A percentile compares a stretch with the other conserved stretches of the same genome.
Evolutionary conservation across 37 sponge, comb jelly and placozoan species (phyloP).

Genomic region (Cladorhizidae sp.): DNA sequence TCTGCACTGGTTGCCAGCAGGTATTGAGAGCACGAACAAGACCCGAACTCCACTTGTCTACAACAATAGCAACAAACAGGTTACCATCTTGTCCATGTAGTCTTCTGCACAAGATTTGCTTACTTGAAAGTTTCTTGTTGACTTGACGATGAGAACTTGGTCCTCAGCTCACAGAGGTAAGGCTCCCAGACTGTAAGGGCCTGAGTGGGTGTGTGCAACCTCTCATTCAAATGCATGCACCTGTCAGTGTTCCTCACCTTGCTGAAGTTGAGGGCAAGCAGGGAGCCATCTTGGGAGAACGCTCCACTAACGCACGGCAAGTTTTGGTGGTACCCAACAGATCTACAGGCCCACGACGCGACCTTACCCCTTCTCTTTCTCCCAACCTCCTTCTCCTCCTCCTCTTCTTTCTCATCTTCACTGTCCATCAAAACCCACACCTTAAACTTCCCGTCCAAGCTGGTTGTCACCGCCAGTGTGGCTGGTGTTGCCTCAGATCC

Average conservation of each 20-base stretch:
- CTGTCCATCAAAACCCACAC: constrained; percentile 52
- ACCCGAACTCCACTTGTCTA: constrained; percentile 46
- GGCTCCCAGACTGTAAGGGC: constrained; percentile 77
- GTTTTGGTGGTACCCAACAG: constrained; percentile 68
- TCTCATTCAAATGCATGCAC: too few relatives aligned
- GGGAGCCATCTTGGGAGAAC: constrained; percentile 81
- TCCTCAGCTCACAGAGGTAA: constrained; percentile 34
- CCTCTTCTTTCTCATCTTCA: constrained; percentile 7
- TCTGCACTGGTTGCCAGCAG: constrained; percentile 38
- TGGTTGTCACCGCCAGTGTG: constrained; percentile 49
- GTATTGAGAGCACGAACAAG: constrained; percentile 52
- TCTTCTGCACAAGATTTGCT: not conserved
- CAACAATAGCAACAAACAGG: constrained; percentile 6
- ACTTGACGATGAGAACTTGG: constrained; percentile 20
- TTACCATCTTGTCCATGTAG: not conserved
- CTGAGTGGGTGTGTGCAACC: constrained; percentile 9
- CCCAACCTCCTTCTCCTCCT: not conserved
- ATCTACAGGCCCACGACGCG: constrained; percentile 64
- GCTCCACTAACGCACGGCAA: constrained; percentile 42
- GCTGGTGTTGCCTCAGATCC: not conserved
- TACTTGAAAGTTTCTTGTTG: constrained; percentile 55
- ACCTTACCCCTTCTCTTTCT: not conserved
- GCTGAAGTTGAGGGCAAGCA: constrained; percentile 72
- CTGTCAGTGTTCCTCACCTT: constrained; percentile 36
- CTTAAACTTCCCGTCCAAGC: constrained; percentile 72